Conservation (phyloP, 2,113 vertebrate species). For the Orycteropus afer region DNA sequence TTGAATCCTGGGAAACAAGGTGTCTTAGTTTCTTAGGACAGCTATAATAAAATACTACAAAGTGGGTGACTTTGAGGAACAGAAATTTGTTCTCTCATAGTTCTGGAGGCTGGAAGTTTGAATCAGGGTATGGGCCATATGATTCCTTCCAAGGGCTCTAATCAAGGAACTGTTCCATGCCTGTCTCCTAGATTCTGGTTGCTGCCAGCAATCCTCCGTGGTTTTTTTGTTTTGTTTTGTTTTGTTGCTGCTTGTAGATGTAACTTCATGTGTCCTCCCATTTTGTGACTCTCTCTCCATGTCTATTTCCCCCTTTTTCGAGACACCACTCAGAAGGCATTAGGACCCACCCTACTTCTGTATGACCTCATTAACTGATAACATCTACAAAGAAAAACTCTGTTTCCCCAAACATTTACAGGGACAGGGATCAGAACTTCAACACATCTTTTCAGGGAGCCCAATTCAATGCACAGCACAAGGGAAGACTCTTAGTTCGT, state of each 20-base stretch:
- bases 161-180: background rate
- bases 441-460: background rate
- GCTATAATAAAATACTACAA: background rate
- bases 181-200: background rate
- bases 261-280: background rate
- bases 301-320: background rate
- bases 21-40: background rate
- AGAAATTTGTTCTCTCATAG: background rate
- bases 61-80: background rate
- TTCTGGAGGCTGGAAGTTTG: background rate
- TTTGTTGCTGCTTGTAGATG: background rate
- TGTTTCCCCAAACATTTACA: background rate
- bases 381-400: background rate
- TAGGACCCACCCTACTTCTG: background rate
- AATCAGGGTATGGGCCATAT: background rate
- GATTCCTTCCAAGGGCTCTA: background rate
- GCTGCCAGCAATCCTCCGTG: background rate
- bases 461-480: background rate
- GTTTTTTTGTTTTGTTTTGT: no score
- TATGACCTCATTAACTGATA: background rate
- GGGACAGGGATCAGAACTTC: background rate
- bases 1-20: background rate
- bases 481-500: background rate
- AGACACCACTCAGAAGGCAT: background rate
- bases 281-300: background rate